phyloP scores from a whole-genome alignment of 2,888 invertebrate genomes.

The Drosophila austrosaltans region DNA sequence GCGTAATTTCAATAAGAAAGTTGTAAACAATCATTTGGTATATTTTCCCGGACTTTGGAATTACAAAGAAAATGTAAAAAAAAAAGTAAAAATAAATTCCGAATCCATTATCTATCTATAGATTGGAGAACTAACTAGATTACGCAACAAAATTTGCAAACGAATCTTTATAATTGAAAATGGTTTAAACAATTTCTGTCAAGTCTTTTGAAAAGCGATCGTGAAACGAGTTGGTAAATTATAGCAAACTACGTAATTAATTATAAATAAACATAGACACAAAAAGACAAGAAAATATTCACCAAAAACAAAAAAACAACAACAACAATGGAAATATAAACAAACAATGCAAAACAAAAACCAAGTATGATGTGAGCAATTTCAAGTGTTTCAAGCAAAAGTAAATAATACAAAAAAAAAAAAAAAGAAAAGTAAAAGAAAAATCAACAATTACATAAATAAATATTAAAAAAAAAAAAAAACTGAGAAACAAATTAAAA shows the following conservation, averaged over 20 bases:
- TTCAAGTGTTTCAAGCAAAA: constrained; percentile 73
- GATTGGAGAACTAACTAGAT: constrained; percentile 26
- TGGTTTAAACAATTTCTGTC: constrained; percentile 32
- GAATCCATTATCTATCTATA: constrained; percentile 23
- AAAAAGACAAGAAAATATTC: constrained; percentile 22
- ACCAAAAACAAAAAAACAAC: constrained; percentile 33
- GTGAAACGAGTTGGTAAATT: constrained; percentile 71
- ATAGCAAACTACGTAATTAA: constrained; percentile 74
- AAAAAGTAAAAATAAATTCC: too few species aligned
- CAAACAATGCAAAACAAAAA: constrained; percentile 26
- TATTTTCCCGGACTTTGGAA: too few species aligned
- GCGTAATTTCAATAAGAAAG: background rate
- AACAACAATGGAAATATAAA: constrained; percentile 33
- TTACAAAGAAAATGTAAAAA: too few species aligned
- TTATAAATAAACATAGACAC: constrained; percentile 69
- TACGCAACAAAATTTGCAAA: constrained; percentile 17
- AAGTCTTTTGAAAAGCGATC: constrained; percentile 65
- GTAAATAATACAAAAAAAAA: constrained; percentile 5
- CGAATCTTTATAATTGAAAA: constrained; percentile 31
- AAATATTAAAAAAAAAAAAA: constrained; percentile 45
- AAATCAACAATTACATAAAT: constrained; percentile 56
- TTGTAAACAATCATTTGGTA: constrained; percentile 6
- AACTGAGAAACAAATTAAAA: constrained; percentile 32
- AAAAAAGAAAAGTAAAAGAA: constrained; percentile 51
- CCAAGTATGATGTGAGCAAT: constrained; percentile 72